A percentile compares a stretch with the other conserved stretches of the same genome.
phyloP scores from a whole-genome alignment of 2,113 vertebrate species.

The Pogonocichla stellata region DNA sequence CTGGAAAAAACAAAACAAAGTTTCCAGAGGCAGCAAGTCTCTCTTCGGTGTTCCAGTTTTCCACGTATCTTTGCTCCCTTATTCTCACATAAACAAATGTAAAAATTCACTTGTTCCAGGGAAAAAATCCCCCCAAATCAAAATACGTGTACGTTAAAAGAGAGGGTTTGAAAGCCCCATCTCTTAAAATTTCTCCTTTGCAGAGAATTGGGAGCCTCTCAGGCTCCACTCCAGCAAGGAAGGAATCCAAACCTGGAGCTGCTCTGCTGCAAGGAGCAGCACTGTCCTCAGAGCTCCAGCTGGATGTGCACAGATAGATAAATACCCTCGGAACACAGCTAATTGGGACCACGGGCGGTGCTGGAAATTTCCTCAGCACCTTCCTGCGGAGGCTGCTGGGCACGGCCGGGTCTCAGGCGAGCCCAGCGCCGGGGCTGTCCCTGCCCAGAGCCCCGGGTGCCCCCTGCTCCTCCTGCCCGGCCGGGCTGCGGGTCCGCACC shows the following conservation, averaged over 20 bases:
- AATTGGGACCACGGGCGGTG: fast-evolving
- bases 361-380: not conserved
- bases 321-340: not conserved
- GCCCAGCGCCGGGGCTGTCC: fast-evolving
- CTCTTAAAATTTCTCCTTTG: not conserved
- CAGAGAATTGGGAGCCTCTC: not conserved
- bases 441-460: fast-evolving
- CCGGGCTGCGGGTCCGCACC: not conserved
- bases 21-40: not conserved
- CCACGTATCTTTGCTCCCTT: not conserved
- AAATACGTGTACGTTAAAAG: fast-evolving
- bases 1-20: not conserved
- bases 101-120: not conserved
- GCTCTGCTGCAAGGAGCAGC: not conserved
- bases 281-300: not conserved
- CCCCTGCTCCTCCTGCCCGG: not conserved
- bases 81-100: fast-evolving
- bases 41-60: not conserved
- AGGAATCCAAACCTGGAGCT: not conserved
- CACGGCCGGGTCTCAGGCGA: fast-evolving
- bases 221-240: not conserved
- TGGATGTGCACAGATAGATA: fast-evolving
- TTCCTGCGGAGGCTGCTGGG: not conserved
- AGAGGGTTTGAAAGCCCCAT: not conserved
- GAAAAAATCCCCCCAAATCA: not conserved